Evolutionary conservation across 2,888 invertebrate genomes (phyloP), one percentile per base, ranked within the genome.

Genomic region (Mesorhabditis belari): DNA sequence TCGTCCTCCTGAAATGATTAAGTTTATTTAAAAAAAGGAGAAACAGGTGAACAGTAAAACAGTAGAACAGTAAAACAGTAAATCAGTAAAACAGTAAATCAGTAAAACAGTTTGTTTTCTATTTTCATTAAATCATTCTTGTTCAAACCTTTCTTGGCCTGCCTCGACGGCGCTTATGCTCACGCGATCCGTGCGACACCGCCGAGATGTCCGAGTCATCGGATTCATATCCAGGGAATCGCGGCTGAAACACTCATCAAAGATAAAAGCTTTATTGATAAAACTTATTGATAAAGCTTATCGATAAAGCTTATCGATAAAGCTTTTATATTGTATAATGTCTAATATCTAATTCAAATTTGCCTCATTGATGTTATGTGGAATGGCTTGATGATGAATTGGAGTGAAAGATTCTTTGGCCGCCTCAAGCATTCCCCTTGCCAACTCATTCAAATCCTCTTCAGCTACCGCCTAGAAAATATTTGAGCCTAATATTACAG

Each of bases 401-500:
- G 61, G 63, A 23, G 57, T 26, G 62, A 70, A 77, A 21, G 71
- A 65, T 24, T 67, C 65, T 60, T 78, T 78, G 21, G 77, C 77
- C 3, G 70, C 72, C 35, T 78, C 75, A 35, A 78, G 66, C 44
- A 78, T 77, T 26, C 66, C 64, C 21, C 66, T 61, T 62, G 70
- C 75, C 55, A 78, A 59, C 4, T 65, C 65, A 56, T 72, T 73
- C 25, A 78, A 59, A 23, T 76, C 75, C 2, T 61, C 55, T 29
- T 77, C 74, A 21, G 67, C 66, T 2, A 77, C 75, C 21, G 61
- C 65, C 77, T 77, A 57, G 26, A 68, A 52, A 54, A 21, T 19
- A 49, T 21, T 27, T 57, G n/a, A 28, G 21, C 27, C 4, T 55
- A 26, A 28, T 28, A 4, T 54, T 25, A 24, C 21, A 23, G 23